A percentile compares a stretch with the other conserved stretches of the same genome.
phyloP scores from a whole-genome alignment of 2,113 vertebrate species.

The Salvelinus alpinus region DNA sequence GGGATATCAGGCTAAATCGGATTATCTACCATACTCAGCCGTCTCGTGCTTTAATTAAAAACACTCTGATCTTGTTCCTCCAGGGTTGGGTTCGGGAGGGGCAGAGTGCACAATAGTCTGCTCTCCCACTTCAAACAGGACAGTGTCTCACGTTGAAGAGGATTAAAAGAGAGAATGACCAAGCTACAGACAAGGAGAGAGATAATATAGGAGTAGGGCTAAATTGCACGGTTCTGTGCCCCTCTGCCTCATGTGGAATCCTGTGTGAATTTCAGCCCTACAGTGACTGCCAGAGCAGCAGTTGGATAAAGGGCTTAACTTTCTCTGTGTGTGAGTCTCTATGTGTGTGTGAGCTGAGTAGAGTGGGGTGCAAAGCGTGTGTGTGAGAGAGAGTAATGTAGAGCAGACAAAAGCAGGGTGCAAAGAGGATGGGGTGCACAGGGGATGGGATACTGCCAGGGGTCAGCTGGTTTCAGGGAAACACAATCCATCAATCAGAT shows the following conservation, averaged over 20 bases:
- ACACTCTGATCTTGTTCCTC: slow-evolving; percentile 4
- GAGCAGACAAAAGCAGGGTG: slow-evolving; percentile 14
- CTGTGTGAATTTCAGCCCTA: slow-evolving; percentile 8
- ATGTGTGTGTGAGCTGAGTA: not conserved
- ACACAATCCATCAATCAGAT: not conserved
- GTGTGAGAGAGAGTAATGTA: not conserved
- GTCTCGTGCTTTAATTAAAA: slow-evolving; percentile 60
- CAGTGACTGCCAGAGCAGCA: slow-evolving; percentile 1
- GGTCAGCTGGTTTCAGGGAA: not conserved
- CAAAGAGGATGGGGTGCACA: slow-evolving; percentile 15
- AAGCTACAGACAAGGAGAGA: not conserved
- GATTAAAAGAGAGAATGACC: slow-evolving; percentile 8
- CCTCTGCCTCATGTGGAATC: not conserved
- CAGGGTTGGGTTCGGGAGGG: too few relatives aligned
- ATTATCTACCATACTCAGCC: slow-evolving; percentile 48
- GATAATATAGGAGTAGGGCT: not conserved
- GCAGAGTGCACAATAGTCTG: slow-evolving; percentile 15
- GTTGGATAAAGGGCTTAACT: slow-evolving; percentile 16
- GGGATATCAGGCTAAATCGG: slow-evolving; percentile 45
- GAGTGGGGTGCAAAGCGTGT: slow-evolving; percentile 6
- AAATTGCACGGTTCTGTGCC: not conserved
- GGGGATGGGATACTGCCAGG: not conserved
- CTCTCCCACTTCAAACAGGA: slow-evolving; percentile 18
- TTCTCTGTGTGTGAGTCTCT: slow-evolving; percentile 1
- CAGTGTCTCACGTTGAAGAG: not conserved